A percentile compares a stretch with the other conserved stretches of the same genome.
Conservation (phyloP, 1,140 invertebrate species). For the Cotesia glomerata region DNA sequence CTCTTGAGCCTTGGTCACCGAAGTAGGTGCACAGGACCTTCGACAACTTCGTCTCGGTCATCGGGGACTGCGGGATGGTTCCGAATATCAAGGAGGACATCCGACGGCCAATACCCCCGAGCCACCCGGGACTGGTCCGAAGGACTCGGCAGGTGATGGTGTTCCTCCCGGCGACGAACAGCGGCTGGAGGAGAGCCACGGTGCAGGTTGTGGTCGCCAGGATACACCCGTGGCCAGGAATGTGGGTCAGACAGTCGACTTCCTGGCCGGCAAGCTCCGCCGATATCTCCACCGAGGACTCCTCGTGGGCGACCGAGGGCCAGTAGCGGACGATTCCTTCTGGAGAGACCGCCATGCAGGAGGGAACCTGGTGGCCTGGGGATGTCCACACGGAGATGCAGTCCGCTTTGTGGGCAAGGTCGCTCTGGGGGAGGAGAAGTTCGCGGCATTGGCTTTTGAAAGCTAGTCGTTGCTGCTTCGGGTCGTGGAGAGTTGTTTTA, state of each 20-base stretch:
- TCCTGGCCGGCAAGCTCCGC: conserved; percentile 81
- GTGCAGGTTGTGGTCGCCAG: conserved; percentile 91
- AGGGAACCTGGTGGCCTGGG: conserved; percentile 75
- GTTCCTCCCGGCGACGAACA: conserved; percentile 68
- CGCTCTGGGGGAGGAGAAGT: conserved; percentile 86
- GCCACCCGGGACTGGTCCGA: conserved; percentile 80
- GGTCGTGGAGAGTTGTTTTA: conserved; percentile 61
- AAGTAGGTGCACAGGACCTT: conserved; percentile 63
- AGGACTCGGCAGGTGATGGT: conserved; percentile 75
- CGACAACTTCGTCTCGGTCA: conserved; percentile 76
- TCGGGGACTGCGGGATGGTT: conserved; percentile 72
- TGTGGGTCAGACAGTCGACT: conserved; percentile 77
- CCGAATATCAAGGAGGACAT: conserved; percentile 90
- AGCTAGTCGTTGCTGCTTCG: conserved; percentile 57
- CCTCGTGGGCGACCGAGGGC: conserved; percentile 88
- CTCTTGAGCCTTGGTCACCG: conserved; percentile 60
- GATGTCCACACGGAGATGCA: conserved; percentile 81
- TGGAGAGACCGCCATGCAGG: conserved; percentile 90
- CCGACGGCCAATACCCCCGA: conserved; percentile 84
- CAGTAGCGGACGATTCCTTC: conserved; percentile 92
- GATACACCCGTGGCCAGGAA: conserved; percentile 78
- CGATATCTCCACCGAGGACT: conserved; percentile 81
- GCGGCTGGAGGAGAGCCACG: conserved; percentile 77
- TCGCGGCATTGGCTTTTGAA: conserved; percentile 75
- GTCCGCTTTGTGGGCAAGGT: conserved; percentile 89